These are phyloP conservation scores for Musca domestica DNA, from an alignment of 1,140 invertebrate species.

Conservation along the genomic window DNA sequence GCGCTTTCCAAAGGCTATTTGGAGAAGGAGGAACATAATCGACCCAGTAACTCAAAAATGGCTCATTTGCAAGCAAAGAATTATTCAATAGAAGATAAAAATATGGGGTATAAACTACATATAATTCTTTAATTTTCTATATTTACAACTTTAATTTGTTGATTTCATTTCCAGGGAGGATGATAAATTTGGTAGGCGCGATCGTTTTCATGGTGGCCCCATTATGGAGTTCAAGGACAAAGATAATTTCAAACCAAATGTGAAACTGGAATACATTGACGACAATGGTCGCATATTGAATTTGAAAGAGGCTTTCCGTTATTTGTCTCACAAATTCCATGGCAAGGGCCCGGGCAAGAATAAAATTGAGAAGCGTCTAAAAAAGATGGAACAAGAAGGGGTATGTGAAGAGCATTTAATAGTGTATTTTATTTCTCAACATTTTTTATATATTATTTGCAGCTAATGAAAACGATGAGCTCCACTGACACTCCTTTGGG, in stretches of 20 bases:
- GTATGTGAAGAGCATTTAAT: slow-evolving; percentile 54
- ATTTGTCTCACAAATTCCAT: slow-evolving; percentile 97
- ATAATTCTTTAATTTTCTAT: not conserved
- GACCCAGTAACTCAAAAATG: slow-evolving; percentile 69
- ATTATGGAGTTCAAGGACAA: slow-evolving; percentile 94
- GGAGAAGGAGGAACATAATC: slow-evolving; percentile 75
- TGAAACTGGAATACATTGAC: slow-evolving; percentile 97
- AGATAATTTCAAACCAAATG: slow-evolving; percentile 87
- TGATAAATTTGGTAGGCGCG: slow-evolving; percentile 75
- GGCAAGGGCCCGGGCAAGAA: slow-evolving; percentile 99
- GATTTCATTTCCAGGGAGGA: slow-evolving; percentile 65
- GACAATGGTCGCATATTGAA: slow-evolving; percentile 86
- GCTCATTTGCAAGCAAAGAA: slow-evolving; percentile 80
- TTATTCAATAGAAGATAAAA: slow-evolving; percentile 97
- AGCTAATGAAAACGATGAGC: slow-evolving; percentile 98
- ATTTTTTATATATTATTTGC: slow-evolving; percentile 52
- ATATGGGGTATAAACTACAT: slow-evolving; percentile 63
- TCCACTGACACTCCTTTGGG: slow-evolving; percentile 96
- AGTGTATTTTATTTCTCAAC: not conserved
- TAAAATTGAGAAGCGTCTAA: slow-evolving; percentile 95
- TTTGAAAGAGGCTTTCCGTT: slow-evolving; percentile 95
- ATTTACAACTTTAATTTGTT: slow-evolving; percentile 7
- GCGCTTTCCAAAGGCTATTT: slow-evolving; percentile 96
- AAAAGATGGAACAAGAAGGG: slow-evolving; percentile 91
- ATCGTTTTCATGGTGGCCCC: slow-evolving; percentile 75